Evolutionary conservation across 2,888 invertebrate species (phyloP), one percentile per base, ranked within the genome.

Genomic region (Lacanobia oleracea): DNA sequence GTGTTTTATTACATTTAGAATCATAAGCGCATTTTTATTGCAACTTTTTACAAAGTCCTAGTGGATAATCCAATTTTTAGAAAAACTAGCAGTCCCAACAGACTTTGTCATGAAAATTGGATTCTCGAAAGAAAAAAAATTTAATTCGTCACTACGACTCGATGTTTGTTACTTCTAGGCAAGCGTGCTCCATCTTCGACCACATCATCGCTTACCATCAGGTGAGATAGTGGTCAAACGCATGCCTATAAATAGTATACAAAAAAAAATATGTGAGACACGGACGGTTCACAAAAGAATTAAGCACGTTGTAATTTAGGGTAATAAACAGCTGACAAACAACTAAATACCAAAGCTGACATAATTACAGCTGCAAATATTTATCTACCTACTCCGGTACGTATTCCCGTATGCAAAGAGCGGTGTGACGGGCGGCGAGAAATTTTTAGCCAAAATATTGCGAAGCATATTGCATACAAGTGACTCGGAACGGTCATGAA

Each of bases 361-460:
- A 87, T 90, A 91, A 92, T 91, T 91, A 91, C 88, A 81, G 82
- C 74, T 53, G 86, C 90, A 91, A 92, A 91, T 91, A 90, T 92
- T 91, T 90, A 88, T 86, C 85, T 86, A 88, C 86, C 87, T 88
- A 89, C 90, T 89, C 85, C 75, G 82, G 75, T 79, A 87, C 84
- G 82, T 83, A 76, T 86, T 90, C 83, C 70, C 76, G 87, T 89
- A 90, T 92, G 89, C 89, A 89, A 82, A 82, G 77, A 81, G 83
- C 68, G 48, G 21, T 61, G 59, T 72, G 72, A 70, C 76, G 74
- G 76, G 65, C 53, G 63, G 63, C 75, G 75, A 76, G 78, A 83
- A 76, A 87, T 87, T 90, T 90, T 91, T 86, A 72, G 74, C 68
- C 72, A 67, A 74, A 84, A 83, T 77, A 71, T 74, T 75, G 64